Base-by-base conservation (phyloP, 2,797 vertebrate species). In the Myotis findleyi region DNA sequence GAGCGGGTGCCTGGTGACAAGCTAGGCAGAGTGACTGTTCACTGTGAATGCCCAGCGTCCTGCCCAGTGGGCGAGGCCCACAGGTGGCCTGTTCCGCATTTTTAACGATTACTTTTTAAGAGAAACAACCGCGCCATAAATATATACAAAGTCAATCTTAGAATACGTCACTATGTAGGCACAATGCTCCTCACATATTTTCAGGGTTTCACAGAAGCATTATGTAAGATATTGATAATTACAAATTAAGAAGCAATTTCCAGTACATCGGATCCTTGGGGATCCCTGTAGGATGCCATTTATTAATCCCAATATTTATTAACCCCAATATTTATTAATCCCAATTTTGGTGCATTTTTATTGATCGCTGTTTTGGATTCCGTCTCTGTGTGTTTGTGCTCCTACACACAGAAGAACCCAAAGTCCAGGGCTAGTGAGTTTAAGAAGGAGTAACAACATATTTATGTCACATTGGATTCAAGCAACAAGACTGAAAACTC, bases 51-150 rank as follows among this genome's bases (percentile, higher is more conserved):
- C 12, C 44, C 49, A 25, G n/a, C 9, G 10, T 17, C 62, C 51
- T 21, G 11, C 4, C 10, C 21, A 23, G 9, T 1, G 55, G 55
- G 23, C 4, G 10, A 57, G 55, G 55, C 55, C 36, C 44, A 21
- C 33, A 53, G 38, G 9, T 14, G 69, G 51, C 30, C 47, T 10
- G 57, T 62, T 51, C 71, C 49, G 21, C 27, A 71, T 71, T 47
- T 84, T 73, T 55, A 62, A n/a, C 47, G 18, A 23, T 89, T 64
- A 7, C 8, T 11, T 51, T n/a, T 62, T 16, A 82, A 47, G 81
- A 86, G 38, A 94, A 95, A 87, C 10, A 79, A 18, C 41, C 73
- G 36, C 62, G 71, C 14, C 49, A 13, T 79, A 89, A 71, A 81
- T 62, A 49, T 5, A 53, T 36, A 25, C 9, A 27, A 59, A 66